Percentiles rank a stretch among this genome's conserved stretches.
These are phyloP conservation scores for Strigamia crassipes DNA, from an alignment of 2,888 invertebrate species.

Conservation along the genomic window DNA sequence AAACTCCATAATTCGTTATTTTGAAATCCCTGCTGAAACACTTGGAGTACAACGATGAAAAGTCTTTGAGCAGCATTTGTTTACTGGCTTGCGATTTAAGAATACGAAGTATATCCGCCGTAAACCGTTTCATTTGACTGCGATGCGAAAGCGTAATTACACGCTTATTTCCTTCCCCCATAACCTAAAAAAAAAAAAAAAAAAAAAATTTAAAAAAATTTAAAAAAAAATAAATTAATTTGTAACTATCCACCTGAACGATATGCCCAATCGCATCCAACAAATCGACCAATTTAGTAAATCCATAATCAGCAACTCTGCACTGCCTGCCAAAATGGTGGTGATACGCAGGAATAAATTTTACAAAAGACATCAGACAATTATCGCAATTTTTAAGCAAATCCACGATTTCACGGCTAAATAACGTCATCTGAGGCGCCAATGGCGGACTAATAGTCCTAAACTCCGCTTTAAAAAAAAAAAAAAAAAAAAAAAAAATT, in stretches of 20 bases:
- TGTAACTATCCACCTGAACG: slow-evolving; percentile 70
- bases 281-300: slow-evolving; percentile 86
- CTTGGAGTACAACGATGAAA: slow-evolving; percentile 71
- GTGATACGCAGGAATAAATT: slow-evolving; percentile 93
- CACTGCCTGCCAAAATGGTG: slow-evolving; percentile 96
- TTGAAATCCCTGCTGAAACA: slow-evolving; percentile 67
- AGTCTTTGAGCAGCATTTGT: slow-evolving; percentile 69
- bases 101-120: slow-evolving; percentile 83
- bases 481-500: neutral
- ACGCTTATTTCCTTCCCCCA: slow-evolving; percentile 86
- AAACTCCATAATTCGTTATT: slow-evolving; percentile 80
- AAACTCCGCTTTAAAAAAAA: slow-evolving; percentile 54
- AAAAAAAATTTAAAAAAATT: neutral
- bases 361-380: slow-evolving; percentile 78
- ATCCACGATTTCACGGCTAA: slow-evolving; percentile 86
- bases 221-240: too few species aligned
- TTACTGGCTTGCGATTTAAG: slow-evolving; percentile 81
- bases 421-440: slow-evolving; percentile 74
- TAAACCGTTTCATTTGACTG: slow-evolving; percentile 87
- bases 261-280: slow-evolving; percentile 85
- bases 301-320: slow-evolving; percentile 95
- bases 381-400: slow-evolving; percentile 78
- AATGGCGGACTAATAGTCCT: slow-evolving; percentile 57
- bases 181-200: slow-evolving; percentile 66
- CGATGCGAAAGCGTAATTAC: slow-evolving; percentile 85